Conservation (phyloP, 2,888 invertebrate species). For the Ormia ochracea region DNA sequence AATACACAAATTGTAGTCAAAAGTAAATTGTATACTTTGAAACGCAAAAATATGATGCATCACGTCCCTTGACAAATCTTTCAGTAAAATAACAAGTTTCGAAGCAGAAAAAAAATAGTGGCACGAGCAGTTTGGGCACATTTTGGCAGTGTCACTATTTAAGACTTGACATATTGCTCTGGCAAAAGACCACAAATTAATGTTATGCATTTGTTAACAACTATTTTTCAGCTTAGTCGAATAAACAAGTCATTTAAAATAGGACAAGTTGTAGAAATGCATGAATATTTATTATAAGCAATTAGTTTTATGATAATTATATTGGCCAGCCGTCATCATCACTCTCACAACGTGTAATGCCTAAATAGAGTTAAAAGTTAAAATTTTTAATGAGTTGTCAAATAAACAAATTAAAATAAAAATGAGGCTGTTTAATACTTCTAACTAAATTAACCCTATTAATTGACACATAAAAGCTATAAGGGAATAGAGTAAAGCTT, state of each 20-base stretch:
- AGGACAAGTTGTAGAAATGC: not conserved
- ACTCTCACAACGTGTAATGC: not conserved
- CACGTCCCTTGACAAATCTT: constrained; percentile 1
- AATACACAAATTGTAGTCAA: no score
- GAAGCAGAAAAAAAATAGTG: not conserved
- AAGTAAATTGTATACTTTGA: no score
- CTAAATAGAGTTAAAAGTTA: constrained; percentile 1
- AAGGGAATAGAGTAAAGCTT: not conserved
- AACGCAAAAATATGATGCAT: not conserved
- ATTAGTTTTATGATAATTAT: constrained; percentile 30
- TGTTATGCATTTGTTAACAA: constrained; percentile 44
- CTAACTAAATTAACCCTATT: not conserved
- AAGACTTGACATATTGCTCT: constrained; percentile 14
- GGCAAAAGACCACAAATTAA: constrained; percentile 19
- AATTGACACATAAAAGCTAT: constrained; percentile 10
- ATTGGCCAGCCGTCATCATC: constrained; percentile 1
- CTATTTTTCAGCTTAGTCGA: not conserved
- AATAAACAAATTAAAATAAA: not conserved
- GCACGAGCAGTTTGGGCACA: not conserved
- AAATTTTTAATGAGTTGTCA: constrained; percentile 9
- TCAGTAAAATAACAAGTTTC: not conserved
- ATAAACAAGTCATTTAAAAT: constrained; percentile 18
- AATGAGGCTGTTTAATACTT: not conserved
- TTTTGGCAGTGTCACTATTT: constrained; percentile 12
- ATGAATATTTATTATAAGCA: constrained; percentile 21